A percentile compares a stretch with the other conserved stretches of the same genome.
Evolutionary conservation across 2,888 invertebrate species (phyloP).

Genomic region (Drosophila yooni): DNA sequence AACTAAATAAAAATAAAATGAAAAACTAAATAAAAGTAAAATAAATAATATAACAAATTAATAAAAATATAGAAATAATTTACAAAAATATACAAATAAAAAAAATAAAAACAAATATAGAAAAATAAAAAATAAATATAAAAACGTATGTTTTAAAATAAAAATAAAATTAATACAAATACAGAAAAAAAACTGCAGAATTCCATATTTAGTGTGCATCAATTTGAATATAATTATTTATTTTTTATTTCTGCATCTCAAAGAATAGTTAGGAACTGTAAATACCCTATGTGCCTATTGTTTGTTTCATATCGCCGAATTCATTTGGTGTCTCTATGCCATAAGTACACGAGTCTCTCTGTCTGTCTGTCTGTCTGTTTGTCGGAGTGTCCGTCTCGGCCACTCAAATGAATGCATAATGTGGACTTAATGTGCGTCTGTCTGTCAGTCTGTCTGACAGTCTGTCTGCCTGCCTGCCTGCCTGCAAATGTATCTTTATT

Average conservation of each 20-base stretch:
- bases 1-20: no score
- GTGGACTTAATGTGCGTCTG: slow-evolving; percentile 57
- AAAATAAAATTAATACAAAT: neutral
- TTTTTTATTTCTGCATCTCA: neutral
- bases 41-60: no score
- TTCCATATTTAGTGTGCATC: no score
- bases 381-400: slow-evolving; percentile 23
- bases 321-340: slow-evolving; percentile 16
- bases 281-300: neutral
- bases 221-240: neutral
- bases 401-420: slow-evolving; percentile 71
- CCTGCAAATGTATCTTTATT: slow-evolving; percentile 49
- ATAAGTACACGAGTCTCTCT: slow-evolving; percentile 14
- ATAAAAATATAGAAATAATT: no score
- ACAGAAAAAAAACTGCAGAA: neutral
- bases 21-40: no score
- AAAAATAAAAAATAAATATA: neutral
- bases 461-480: slow-evolving; percentile 19
- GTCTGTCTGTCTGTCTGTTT: slow-evolving; percentile 11
- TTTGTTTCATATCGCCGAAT: slow-evolving; percentile 40
- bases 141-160: no score
- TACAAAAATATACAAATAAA: no score
- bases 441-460: slow-evolving; percentile 28
- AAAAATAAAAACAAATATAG: neutral
- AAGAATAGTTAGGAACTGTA: neutral